Conservation (phyloP, 2,797 vertebrate species). For the Apodemus agrarius region DNA sequence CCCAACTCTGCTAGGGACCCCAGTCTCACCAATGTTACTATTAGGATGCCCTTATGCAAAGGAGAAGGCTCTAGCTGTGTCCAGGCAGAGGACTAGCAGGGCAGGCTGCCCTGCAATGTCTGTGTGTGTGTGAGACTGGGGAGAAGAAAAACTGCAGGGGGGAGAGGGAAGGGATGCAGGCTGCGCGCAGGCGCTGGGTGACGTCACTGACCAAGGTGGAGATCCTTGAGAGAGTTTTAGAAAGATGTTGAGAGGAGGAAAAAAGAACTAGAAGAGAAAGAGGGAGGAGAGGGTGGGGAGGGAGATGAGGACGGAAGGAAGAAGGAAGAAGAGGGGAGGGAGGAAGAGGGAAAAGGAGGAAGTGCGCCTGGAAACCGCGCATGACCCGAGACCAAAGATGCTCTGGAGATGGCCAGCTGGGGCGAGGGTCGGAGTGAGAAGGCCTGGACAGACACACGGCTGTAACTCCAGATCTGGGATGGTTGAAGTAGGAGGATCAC, state of each 20-base stretch:
- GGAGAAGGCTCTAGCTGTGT: neutral
- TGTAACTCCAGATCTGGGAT: too few relatives aligned
- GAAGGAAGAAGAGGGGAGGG: too few relatives aligned
- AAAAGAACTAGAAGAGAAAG: neutral
- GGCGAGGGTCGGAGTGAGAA: neutral
- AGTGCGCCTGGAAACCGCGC: neutral
- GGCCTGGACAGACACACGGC: neutral
- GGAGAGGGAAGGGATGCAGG: neutral
- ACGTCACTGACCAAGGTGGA: neutral
- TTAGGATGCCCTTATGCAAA: neutral
- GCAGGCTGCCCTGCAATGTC: neutral
- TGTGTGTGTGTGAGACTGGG: neutral
- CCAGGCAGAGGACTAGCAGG: neutral
- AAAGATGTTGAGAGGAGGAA: neutral
- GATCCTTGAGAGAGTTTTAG: neutral
- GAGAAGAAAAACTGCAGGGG: neutral
- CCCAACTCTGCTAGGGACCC: neutral
- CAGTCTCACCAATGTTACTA: rapidly evolving
- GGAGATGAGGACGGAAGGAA: too few relatives aligned
- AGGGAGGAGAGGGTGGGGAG: too few relatives aligned
- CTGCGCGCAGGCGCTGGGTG: neutral
- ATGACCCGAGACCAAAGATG: neutral
- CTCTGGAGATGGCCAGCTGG: neutral
- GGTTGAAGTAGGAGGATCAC: neutral
- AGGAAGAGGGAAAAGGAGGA: neutral